phyloP scores from a whole-genome alignment of 2,797 vertebrate genomes.

The Cyprinella venusta region DNA sequence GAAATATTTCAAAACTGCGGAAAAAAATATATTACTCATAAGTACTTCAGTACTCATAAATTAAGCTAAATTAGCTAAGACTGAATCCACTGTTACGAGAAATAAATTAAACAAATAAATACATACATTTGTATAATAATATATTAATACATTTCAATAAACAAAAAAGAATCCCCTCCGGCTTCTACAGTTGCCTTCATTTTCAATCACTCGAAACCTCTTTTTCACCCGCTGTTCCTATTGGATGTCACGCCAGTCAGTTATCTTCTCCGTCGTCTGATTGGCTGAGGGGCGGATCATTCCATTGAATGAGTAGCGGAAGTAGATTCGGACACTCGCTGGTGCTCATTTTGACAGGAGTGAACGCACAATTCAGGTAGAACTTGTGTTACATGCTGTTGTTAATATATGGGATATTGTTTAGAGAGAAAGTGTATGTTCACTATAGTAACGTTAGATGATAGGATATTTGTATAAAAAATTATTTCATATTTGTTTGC shows the following conservation, averaged over 20 bases:
- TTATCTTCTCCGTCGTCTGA: conserved; percentile 43
- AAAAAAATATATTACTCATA: too few species aligned
- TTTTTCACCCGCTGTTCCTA: conserved; percentile 28
- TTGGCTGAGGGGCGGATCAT: conserved; percentile 69
- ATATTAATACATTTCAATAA: not conserved
- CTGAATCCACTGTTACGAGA: not conserved
- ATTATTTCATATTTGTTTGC: not conserved
- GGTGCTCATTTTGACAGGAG: conserved; percentile 78
- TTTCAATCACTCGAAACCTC: not conserved
- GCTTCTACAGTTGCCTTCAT: not conserved
- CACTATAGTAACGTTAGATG: not conserved
- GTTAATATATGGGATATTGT: not conserved
- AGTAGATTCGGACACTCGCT: conserved; percentile 66
- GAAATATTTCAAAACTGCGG: not conserved
- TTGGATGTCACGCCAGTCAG: conserved; percentile 60
- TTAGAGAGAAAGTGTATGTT: not conserved
- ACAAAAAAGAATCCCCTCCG: not conserved
- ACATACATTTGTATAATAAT: not conserved
- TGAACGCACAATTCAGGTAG: conserved; percentile 63
- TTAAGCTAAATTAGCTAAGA: not conserved
- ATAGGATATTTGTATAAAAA: not conserved
- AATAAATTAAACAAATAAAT: not conserved
- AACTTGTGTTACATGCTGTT: not conserved
- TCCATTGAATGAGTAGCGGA: conserved; percentile 74
- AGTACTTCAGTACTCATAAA: not conserved